These are phyloP conservation scores for Sandelia bainsii DNA, from an alignment of 2,797 vertebrate species.

Conservation along the genomic window DNA sequence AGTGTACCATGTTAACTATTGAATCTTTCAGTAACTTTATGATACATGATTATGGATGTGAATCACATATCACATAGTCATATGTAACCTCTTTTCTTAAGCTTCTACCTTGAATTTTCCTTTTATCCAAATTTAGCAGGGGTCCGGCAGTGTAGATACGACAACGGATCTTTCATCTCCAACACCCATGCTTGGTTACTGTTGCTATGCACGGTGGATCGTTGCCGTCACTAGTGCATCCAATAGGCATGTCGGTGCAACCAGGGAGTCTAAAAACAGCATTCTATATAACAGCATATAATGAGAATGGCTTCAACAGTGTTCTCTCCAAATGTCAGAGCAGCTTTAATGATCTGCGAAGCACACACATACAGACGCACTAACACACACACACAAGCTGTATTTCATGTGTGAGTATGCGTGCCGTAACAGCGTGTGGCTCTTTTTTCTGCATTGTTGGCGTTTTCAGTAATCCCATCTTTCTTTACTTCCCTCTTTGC, in stretches of 20 bases:
- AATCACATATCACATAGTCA: background rate
- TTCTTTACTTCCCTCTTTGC: slow-evolving; percentile 52
- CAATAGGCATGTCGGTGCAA: slow-evolving; percentile 76
- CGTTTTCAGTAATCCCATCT: slow-evolving; percentile 59
- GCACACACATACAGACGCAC: slow-evolving; percentile 24
- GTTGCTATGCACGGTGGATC: slow-evolving; percentile 84
- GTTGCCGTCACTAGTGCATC: slow-evolving; percentile 79
- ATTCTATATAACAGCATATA: slow-evolving; percentile 81
- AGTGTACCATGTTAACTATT: background rate
- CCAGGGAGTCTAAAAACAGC: slow-evolving; percentile 80
- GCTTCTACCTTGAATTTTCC: background rate
- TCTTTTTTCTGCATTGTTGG: slow-evolving; percentile 65
- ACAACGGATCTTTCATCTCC: slow-evolving; percentile 74
- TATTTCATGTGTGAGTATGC: slow-evolving; percentile 26
- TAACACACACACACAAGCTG: slow-evolving; percentile 21
- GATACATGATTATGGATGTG: background rate
- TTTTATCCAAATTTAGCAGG: slow-evolving; percentile 74
- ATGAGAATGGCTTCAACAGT: slow-evolving; percentile 81
- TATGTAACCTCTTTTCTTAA: slow-evolving; percentile 28
- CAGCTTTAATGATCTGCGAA: slow-evolving; percentile 76
- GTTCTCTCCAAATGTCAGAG: slow-evolving; percentile 81
- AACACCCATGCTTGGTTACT: slow-evolving; percentile 83
- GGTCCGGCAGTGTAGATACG: slow-evolving; percentile 62
- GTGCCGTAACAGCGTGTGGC: slow-evolving; percentile 39
- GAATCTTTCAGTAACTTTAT: slow-evolving; percentile 20